These are phyloP conservation scores for Lampris incognitus DNA, from an alignment of 2,113 vertebrate genomes.

Conservation along the genomic window DNA sequence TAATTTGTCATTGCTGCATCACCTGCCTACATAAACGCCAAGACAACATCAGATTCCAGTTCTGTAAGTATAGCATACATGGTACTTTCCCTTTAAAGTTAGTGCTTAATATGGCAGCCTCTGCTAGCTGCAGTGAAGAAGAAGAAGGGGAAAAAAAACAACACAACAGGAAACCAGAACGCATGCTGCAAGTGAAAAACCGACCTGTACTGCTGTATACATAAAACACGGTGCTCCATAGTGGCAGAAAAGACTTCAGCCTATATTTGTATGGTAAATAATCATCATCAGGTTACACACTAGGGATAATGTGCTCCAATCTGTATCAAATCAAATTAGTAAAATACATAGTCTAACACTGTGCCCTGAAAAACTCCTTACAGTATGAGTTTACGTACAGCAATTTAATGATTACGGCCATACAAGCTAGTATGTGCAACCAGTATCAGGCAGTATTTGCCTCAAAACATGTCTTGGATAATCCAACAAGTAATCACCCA, in stretches of 20 bases:
- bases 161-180: slow-evolving; percentile 73
- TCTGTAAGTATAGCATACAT: slow-evolving; percentile 28
- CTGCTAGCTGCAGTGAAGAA: background rate
- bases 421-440: background rate
- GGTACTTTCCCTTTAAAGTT: slow-evolving; percentile 31
- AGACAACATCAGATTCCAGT: slow-evolving; percentile 32
- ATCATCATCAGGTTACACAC: slow-evolving; percentile 32
- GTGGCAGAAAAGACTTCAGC: slow-evolving; percentile 46
- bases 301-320: background rate
- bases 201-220: slow-evolving; percentile 43
- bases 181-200: slow-evolving; percentile 59
- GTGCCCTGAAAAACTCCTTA: too few relatives aligned
- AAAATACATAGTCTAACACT: background rate
- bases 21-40: background rate
- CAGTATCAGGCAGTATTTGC: background rate
- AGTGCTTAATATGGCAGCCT: slow-evolving; percentile 39
- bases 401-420: too few relatives aligned
- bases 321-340: background rate
- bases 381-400: too few relatives aligned
- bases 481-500: background rate
- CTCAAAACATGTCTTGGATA: background rate
- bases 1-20: too few relatives aligned
- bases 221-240: slow-evolving; percentile 25
- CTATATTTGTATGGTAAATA: slow-evolving; percentile 1
- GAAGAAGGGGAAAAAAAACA: slow-evolving; percentile 44